Evolutionary conservation across 2,888 invertebrate species (phyloP).

Genomic region (Charanyca ferruginea): DNA sequence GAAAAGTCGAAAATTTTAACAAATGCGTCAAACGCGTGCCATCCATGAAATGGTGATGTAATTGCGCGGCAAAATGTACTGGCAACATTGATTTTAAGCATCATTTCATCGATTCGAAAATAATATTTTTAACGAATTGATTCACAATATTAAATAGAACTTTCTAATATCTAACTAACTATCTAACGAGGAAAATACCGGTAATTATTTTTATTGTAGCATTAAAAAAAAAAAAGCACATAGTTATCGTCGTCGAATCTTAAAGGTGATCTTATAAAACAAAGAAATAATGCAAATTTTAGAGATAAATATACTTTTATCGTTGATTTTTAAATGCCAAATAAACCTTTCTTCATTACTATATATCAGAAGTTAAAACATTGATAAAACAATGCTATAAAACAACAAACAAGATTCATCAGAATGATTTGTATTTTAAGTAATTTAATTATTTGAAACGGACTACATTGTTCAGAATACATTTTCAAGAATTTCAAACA

Average conservation of each 20-base stretch:
- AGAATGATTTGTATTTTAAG: no score
- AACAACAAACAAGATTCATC: no score
- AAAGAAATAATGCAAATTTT: background rate
- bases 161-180: no score
- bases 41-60: slow-evolving; percentile 90
- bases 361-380: accelerated
- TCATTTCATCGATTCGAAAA: slow-evolving; percentile 3
- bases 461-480: accelerated
- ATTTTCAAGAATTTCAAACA: background rate
- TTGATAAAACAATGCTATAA: background rate
- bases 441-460: accelerated
- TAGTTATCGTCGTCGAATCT: no score
- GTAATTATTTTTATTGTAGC: background rate
- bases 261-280: background rate
- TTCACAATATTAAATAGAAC: background rate
- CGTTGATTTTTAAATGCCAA: no score
- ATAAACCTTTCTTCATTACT: no score
- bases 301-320: no score
- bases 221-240: background rate
- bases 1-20: slow-evolving; percentile 89
- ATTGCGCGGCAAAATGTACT: slow-evolving; percentile 77
- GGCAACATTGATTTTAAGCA: slow-evolving; percentile 75
- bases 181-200: accelerated
- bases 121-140: background rate
- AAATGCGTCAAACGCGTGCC: slow-evolving; percentile 87